Evolutionary conservation across 1,140 invertebrate species (phyloP).

Genomic region (Callitettix versicolor): DNA sequence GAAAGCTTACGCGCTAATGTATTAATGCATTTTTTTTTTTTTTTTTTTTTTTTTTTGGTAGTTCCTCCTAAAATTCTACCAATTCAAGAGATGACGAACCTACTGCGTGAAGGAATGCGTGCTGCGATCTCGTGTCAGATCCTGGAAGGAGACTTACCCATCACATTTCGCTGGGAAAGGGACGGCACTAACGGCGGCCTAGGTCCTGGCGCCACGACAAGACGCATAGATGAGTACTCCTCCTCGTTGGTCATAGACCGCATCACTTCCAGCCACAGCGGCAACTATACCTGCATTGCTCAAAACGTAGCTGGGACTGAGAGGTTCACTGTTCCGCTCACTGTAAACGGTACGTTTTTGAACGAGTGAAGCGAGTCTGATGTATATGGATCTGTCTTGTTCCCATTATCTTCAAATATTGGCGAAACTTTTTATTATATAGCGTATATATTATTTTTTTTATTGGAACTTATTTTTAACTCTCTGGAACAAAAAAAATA

Average conservation of each 20-base stretch:
- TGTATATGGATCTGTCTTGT: no score
- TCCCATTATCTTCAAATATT: no score
- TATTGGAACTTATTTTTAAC: no score
- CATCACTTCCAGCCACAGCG: conserved; percentile 69
- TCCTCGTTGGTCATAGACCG: conserved; percentile 79
- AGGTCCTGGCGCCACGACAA: conserved; percentile 39
- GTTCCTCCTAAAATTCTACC: conserved; percentile 81
- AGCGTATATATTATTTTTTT: no score
- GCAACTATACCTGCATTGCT: conserved; percentile 82
- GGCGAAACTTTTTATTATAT: no score
- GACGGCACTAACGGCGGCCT: conserved; percentile 46
- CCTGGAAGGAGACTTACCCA: conserved; percentile 85
- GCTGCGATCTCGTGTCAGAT: conserved; percentile 89
- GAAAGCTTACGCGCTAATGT: no score
- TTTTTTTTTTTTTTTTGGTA: conserved; percentile 38
- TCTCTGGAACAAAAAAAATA: no score
- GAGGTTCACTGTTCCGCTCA: conserved; percentile 59
- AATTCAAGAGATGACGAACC: conserved; percentile 66
- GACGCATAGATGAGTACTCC: conserved; percentile 74
- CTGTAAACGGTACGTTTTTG: conserved; percentile 73
- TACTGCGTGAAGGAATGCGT: conserved; percentile 79
- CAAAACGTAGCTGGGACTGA: conserved; percentile 72
- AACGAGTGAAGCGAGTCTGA: no score
- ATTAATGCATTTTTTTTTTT: no score
- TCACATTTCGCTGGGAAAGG: conserved; percentile 76